Conservation (phyloP, 2,113 vertebrate species). For the Corydoras sp. region DNA sequence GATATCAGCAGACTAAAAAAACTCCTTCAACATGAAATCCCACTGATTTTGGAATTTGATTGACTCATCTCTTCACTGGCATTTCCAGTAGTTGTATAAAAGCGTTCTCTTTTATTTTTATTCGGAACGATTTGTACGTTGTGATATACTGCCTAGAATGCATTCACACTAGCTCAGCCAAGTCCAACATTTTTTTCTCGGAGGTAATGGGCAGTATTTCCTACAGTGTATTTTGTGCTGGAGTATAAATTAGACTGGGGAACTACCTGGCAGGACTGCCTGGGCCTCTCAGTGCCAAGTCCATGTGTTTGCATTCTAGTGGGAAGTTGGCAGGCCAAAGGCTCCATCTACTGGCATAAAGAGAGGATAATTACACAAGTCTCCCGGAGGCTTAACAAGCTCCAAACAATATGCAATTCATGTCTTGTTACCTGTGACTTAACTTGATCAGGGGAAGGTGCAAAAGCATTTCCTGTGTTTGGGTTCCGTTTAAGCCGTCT, state of each 20-base stretch:
- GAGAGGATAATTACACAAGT: slow-evolving; percentile 24
- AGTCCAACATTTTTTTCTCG: slow-evolving; percentile 1
- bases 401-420: slow-evolving; percentile 2
- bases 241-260: slow-evolving; percentile 2
- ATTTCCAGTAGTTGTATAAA: too few relatives aligned
- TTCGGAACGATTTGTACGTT: neutral
- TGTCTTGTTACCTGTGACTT: neutral
- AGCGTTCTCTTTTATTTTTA: too few relatives aligned
- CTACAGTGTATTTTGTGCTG: slow-evolving; percentile 20
- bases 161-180: neutral
- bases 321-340: slow-evolving; percentile 38
- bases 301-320: slow-evolving; percentile 15
- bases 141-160: slow-evolving; percentile 11
- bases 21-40: too few relatives aligned
- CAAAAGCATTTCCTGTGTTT: slow-evolving; percentile 16
- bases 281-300: slow-evolving; percentile 26
- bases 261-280: slow-evolving; percentile 6
- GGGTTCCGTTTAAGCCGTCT: slow-evolving; percentile 4
- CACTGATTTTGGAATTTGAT: too few relatives aligned
- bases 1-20: too few relatives aligned
- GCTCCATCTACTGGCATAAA: slow-evolving; percentile 54
- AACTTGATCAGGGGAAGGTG: neutral
- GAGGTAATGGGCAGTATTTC: slow-evolving; percentile 18
- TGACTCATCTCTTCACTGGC: too few relatives aligned
- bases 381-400: slow-evolving; percentile 11